phyloP scores from a whole-genome alignment of 2,113 vertebrate genomes.

The Tachuris rubrigastra region DNA sequence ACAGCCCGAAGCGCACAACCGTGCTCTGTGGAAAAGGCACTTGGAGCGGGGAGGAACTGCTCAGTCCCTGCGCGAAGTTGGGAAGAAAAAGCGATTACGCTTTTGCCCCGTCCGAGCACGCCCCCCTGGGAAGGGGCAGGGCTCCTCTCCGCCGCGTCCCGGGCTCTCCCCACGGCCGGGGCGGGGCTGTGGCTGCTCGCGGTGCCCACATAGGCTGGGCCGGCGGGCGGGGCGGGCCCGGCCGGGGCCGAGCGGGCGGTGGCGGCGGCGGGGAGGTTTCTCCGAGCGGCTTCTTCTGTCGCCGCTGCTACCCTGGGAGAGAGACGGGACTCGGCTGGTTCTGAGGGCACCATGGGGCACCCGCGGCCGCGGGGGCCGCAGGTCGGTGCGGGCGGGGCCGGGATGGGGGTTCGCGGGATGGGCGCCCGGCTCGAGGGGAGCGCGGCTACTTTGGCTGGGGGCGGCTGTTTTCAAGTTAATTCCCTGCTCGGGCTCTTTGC shows the following conservation, averaged over 20 bases:
- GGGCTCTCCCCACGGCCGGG: background rate
- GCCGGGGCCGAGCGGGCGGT: background rate
- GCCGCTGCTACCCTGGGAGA: background rate
- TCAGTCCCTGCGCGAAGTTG: accelerated
- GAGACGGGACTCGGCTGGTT: background rate
- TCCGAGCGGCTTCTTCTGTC: background rate
- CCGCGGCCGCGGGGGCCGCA: slow-evolving; percentile 48
- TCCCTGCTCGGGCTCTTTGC: background rate
- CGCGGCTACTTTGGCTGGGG: accelerated
- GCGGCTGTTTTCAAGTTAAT: background rate
- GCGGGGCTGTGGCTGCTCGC: background rate
- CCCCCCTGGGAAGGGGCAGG: background rate
- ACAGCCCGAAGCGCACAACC: background rate
- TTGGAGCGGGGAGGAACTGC: accelerated
- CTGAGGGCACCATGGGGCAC: slow-evolving; percentile 38
- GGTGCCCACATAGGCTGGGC: slow-evolving; percentile 56
- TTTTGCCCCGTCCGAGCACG: background rate
- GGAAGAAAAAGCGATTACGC: no score
- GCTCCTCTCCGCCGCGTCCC: background rate
- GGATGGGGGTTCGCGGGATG: background rate
- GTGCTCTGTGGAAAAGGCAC: accelerated
- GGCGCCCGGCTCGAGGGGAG: background rate
- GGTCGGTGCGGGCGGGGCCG: slow-evolving; percentile 61
- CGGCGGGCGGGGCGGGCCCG: background rate
- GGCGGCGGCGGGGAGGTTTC: background rate